Percentiles rank a stretch among this genome's conserved stretches.
phyloP scores from a whole-genome alignment of 2,797 vertebrate species.

The Spondyliosoma cantharus region DNA sequence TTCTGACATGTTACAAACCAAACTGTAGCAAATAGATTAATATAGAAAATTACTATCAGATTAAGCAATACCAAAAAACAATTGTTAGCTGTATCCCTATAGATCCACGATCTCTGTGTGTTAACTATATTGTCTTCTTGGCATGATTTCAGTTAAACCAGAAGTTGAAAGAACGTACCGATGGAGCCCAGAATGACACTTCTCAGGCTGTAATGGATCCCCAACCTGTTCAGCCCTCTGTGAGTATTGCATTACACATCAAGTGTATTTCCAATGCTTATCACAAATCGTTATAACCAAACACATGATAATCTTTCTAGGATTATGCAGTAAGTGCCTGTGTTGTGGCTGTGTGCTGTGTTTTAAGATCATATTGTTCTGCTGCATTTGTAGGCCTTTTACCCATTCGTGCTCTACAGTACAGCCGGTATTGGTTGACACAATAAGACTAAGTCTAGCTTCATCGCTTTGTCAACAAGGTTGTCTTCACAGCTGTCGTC shows the following conservation, averaged over 20 bases:
- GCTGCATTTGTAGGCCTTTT: slow-evolving; percentile 3
- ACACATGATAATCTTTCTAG: slow-evolving; percentile 27
- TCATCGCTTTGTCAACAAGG: slow-evolving; percentile 48
- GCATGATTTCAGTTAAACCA: slow-evolving; percentile 85
- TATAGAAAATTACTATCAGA: no score
- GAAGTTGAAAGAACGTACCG: slow-evolving; percentile 84
- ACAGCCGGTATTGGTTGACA: slow-evolving; percentile 7
- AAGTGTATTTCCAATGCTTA: neutral
- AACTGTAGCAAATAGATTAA: no score
- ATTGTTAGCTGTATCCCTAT: no score
- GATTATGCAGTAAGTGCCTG: slow-evolving; percentile 15
- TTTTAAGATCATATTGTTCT: slow-evolving; percentile 22
- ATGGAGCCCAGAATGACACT: slow-evolving; percentile 81
- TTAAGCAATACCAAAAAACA: no score
- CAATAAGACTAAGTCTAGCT: slow-evolving; percentile 1
- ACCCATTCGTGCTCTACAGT: neutral
- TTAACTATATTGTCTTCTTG: slow-evolving; percentile 19
- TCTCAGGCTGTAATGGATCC: slow-evolving; percentile 76
- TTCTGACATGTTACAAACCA: no score
- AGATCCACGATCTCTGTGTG: neutral
- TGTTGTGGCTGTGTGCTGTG: neutral
- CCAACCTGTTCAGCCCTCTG: slow-evolving; percentile 85
- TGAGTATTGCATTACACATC: slow-evolving; percentile 71
- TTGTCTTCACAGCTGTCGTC: slow-evolving; percentile 35
- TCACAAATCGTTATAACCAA: slow-evolving; percentile 20